A percentile compares a stretch with the other conserved stretches of the same genome.
Evolutionary conservation across 2,888 invertebrate genomes (phyloP).

Genomic region (Erebia aethiops): DNA sequence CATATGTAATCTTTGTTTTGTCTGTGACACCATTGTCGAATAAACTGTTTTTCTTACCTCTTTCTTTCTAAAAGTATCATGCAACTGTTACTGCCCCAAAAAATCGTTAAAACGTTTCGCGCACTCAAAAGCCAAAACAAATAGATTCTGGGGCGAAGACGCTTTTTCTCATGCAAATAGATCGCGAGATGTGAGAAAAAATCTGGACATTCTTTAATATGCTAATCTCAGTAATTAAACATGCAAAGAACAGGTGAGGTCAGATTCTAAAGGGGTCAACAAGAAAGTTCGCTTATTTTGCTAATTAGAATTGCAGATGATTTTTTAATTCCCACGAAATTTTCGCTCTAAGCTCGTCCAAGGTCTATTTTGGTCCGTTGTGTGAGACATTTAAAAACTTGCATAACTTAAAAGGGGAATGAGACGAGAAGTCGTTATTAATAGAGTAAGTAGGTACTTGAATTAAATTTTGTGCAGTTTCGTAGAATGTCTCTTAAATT

Average conservation of each 20-base stretch:
- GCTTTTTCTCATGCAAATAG: slow-evolving; percentile 42
- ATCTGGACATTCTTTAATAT: slow-evolving; percentile 43
- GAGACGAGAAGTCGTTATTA: slow-evolving; percentile 4
- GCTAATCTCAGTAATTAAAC: slow-evolving; percentile 54
- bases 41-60: too few species aligned
- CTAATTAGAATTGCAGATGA: slow-evolving; percentile 65
- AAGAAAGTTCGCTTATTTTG: slow-evolving; percentile 46
- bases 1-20: too few species aligned
- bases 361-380: slow-evolving; percentile 16
- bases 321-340: slow-evolving; percentile 54
- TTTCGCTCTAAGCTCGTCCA: slow-evolving; percentile 11
- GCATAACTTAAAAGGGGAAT: slow-evolving; percentile 22
- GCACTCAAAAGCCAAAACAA: slow-evolving; percentile 28
- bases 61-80: too few species aligned
- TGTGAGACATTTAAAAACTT: slow-evolving; percentile 22
- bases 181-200: slow-evolving; percentile 61
- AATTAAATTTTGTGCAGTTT: slow-evolving; percentile 1
- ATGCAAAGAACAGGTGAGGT: slow-evolving; percentile 71
- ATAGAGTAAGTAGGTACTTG: not conserved
- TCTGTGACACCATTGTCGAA: too few species aligned
- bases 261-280: slow-evolving; percentile 65
- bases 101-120: slow-evolving; percentile 34
- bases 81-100: slow-evolving; percentile 25
- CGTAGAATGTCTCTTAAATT: not conserved
- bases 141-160: slow-evolving; percentile 28